phyloP scores from a whole-genome alignment of 2,113 vertebrate genomes.

The Misgurnus mizolepis region DNA sequence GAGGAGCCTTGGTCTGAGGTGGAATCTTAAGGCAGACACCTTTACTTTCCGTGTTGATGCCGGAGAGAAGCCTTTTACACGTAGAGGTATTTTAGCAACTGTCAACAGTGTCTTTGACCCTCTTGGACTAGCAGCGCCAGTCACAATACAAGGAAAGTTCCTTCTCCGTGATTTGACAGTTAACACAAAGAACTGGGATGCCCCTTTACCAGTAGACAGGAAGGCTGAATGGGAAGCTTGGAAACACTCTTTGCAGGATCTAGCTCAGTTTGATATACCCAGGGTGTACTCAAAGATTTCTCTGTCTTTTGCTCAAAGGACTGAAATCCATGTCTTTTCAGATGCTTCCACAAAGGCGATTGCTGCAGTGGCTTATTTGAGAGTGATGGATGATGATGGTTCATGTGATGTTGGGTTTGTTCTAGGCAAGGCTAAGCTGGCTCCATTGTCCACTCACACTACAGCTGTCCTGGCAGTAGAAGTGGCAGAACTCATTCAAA shows the following conservation, averaged over 20 bases:
- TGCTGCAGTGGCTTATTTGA: slow-evolving; percentile 17
- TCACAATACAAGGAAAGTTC: slow-evolving; percentile 27
- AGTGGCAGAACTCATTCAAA: slow-evolving; percentile 32
- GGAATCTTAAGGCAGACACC: not conserved
- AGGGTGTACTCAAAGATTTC: not conserved
- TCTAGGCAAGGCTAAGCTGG: slow-evolving; percentile 35
- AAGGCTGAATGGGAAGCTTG: not conserved
- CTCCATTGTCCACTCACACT: slow-evolving; percentile 17
- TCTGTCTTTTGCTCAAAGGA: not conserved
- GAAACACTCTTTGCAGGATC: not conserved
- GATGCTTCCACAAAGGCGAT: slow-evolving; percentile 14
- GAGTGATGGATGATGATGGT: not conserved
- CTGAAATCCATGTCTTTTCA: not conserved
- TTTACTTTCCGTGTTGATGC: slow-evolving; percentile 15
- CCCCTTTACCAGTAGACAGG: not conserved
- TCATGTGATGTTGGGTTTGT: not conserved
- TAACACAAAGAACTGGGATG: not conserved
- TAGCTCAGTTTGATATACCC: not conserved
- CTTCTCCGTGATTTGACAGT: slow-evolving; percentile 17
- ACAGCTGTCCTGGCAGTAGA: slow-evolving; percentile 36
- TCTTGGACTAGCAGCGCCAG: slow-evolving; percentile 25
- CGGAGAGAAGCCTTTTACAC: slow-evolving; percentile 2
- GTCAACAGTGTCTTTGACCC: slow-evolving; percentile 36
- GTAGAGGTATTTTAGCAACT: slow-evolving; percentile 18
- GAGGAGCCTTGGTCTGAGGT: not conserved